A percentile compares a stretch with the other conserved stretches of the same genome.
phyloP scores from a whole-genome alignment of 2,113 vertebrate genomes.

The Bambusicola thoracicus region DNA sequence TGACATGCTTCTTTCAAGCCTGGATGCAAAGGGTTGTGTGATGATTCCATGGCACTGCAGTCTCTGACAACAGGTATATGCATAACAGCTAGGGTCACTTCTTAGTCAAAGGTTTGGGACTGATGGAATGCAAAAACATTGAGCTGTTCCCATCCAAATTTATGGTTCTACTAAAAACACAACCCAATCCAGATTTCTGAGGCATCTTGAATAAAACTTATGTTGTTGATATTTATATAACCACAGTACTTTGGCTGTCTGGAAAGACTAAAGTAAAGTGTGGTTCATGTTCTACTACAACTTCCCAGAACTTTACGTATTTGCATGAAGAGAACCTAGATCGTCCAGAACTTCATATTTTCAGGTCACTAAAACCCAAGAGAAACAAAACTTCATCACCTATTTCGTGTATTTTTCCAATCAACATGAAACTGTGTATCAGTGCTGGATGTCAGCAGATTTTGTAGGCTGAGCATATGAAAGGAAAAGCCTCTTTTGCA shows the following conservation, averaged over 20 bases:
- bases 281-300: neutral
- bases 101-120: neutral
- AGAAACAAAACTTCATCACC: neutral
- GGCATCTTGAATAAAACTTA: neutral
- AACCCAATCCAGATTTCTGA: neutral
- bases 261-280: neutral
- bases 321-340: neutral
- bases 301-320: neutral
- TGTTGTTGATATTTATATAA: neutral
- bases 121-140: neutral
- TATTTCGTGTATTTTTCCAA: neutral
- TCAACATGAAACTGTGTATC: neutral
- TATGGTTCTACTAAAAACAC: neutral
- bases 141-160: neutral
- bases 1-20: neutral
- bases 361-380: neutral
- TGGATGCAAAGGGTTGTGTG: fast-evolving
- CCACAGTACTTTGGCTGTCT: neutral
- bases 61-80: neutral
- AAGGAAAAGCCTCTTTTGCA: neutral
- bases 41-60: neutral
- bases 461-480: neutral
- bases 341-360: neutral
- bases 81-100: neutral
- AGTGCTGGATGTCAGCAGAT: neutral